These are phyloP conservation scores for Strix aluco DNA, from an alignment of 2,113 vertebrate species.

Conservation along the genomic window DNA sequence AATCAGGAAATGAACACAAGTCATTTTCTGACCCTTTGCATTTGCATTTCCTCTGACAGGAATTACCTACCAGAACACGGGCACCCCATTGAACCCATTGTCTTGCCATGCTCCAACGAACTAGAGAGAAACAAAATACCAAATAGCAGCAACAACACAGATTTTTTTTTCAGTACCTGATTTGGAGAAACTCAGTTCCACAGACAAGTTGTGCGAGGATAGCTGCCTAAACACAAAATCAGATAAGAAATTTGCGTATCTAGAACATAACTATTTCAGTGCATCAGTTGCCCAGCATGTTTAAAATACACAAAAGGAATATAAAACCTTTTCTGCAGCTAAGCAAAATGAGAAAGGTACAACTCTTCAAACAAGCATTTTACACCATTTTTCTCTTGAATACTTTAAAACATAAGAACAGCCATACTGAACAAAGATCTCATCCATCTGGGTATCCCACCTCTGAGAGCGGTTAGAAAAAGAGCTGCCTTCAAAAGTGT, in stretches of 20 bases:
- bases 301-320: background rate
- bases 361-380: background rate
- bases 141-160: background rate
- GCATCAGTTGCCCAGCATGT: background rate
- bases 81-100: background rate
- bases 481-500: background rate
- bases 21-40: background rate
- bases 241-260: background rate
- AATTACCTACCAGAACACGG: background rate
- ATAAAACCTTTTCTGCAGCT: background rate
- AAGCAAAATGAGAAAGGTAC: background rate
- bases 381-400: background rate
- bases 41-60: constrained; percentile 18
- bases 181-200: background rate
- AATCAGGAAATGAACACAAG: constrained; percentile 31
- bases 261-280: background rate
- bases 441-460: background rate
- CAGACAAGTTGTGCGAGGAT: background rate
- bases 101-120: background rate
- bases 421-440: background rate
- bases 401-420: background rate
- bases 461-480: background rate
- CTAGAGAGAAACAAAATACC: background rate
- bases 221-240: background rate
- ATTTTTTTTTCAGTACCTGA: background rate